Base-by-base conservation (phyloP, 2,797 vertebrate genomes). In the Acropternis orthonyx region DNA sequence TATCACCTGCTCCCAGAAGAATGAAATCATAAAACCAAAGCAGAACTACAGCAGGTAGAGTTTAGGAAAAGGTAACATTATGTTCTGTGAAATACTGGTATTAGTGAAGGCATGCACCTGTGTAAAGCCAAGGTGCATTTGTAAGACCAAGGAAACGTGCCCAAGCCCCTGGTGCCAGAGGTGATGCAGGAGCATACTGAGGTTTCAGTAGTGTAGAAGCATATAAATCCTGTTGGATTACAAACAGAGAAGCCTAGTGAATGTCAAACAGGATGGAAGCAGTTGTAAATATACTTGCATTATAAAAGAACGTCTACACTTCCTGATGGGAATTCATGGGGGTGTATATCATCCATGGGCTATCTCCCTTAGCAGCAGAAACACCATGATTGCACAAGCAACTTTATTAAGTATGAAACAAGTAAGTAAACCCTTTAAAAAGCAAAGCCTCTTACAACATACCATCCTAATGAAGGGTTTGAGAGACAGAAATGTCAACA, bases 271-370 rank as follows among this genome's bases (percentile, higher is more conserved):
- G 39, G 22, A 54, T 52, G 22, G 75, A n/a, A 85, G 41, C 32
- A 85, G 61, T 72, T 89, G 79, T 89, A 96, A 93, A 95, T 91
- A 89, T 32, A 68, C 22, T 34, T 81, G 39, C 26, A 58, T 74
- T 81, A 62, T 62, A 79, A 87, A 11, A 20, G n/a, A 77, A 20
- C 6, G 37, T 88, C 75, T 83, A 44, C 36, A 32, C 2, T 34
- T 92, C 55, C 59, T 88, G 54, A 58, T 0, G 1, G 54, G 49
- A 86, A 68, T 77, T 86, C 16, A 2, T 91, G 43, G 34, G 12
- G 24, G 7, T 46, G 18, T 85, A 23, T 62, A 66, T 89, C 43
- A 89, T 84, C 59, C 67, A 34, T 12, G 17, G 26, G 27, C 63
- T 94, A 55, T 19, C 16, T 86, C 28, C n/a, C 8, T 6, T n/a